A percentile compares a stretch with the other conserved stretches of the same genome.
phyloP scores from a whole-genome alignment of 2,797 vertebrate genomes.

The Zenarchopterus dispar region DNA sequence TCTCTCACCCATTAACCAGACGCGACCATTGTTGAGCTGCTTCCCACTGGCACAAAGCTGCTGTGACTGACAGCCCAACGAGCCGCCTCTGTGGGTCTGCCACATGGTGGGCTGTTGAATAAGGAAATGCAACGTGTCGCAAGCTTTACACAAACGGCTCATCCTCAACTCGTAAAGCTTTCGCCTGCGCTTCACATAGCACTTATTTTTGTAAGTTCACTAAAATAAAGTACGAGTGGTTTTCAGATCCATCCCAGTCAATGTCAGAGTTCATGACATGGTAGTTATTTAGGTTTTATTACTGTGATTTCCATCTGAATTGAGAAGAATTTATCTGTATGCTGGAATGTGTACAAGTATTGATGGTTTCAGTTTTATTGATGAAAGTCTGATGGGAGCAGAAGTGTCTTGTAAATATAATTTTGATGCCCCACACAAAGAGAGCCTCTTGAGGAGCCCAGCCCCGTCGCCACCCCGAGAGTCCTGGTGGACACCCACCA shows the following conservation, averaged over 20 bases:
- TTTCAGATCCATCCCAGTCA: slow-evolving; percentile 10
- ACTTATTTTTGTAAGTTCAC: slow-evolving; percentile 37
- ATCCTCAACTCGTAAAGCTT: slow-evolving; percentile 66
- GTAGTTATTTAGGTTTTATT: background rate
- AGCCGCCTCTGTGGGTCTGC: slow-evolving; percentile 73
- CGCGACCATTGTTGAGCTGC: slow-evolving; percentile 72
- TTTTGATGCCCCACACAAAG: slow-evolving; percentile 45
- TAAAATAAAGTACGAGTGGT: slow-evolving; percentile 3
- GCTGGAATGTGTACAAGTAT: background rate
- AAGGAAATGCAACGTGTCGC: slow-evolving; percentile 62
- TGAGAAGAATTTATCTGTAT: background rate
- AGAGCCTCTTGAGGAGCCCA: slow-evolving; percentile 37
- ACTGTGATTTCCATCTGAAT: no score
- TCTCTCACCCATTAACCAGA: slow-evolving; percentile 82
- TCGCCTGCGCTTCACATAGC: slow-evolving; percentile 65
- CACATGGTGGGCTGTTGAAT: slow-evolving; percentile 81
- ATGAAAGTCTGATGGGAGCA: slow-evolving; percentile 55
- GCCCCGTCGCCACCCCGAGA: slow-evolving; percentile 33
- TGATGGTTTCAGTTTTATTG: slow-evolving; percentile 10
- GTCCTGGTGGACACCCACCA: slow-evolving; percentile 26
- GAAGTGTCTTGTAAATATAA: slow-evolving; percentile 41
- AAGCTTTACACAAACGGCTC: slow-evolving; percentile 71
- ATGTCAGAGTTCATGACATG: slow-evolving; percentile 55
- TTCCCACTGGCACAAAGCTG: slow-evolving; percentile 77
- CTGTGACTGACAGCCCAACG: slow-evolving; percentile 80